These are phyloP conservation scores for Clarias macrocephalus DNA, from an alignment of 2,113 vertebrate genomes.

Conservation along the genomic window DNA sequence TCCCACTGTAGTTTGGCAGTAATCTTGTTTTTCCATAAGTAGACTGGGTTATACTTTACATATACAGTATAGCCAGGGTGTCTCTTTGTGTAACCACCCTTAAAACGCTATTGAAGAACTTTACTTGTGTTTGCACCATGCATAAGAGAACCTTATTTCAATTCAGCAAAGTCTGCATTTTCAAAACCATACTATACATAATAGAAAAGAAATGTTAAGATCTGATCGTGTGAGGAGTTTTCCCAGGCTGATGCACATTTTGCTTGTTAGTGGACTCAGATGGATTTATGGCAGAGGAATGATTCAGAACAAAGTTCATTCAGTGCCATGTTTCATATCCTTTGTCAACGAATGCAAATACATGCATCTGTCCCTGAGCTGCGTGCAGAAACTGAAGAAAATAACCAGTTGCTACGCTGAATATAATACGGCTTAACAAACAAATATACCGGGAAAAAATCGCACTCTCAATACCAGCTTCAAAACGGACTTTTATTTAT, in stretches of 20 bases:
- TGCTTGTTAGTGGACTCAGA: not conserved
- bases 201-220: not conserved
- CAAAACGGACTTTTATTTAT: not conserved
- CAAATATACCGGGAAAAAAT: not conserved
- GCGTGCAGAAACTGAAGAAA: not conserved
- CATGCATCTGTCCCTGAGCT: not conserved
- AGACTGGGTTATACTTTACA: not conserved
- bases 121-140: not conserved
- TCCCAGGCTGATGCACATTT: not conserved
- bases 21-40: not conserved
- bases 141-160: not conserved
- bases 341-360: not conserved
- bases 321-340: not conserved
- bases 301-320: not conserved
- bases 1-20: not conserved
- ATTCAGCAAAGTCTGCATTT: not conserved
- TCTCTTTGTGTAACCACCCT: not conserved
- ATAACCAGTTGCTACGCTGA: not conserved
- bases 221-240: not conserved
- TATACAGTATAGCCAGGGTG: not conserved
- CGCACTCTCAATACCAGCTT: not conserved
- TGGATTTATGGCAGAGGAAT: not conserved
- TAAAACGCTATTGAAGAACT: not conserved
- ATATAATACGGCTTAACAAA: slow-evolving; percentile 1
- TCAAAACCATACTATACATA: not conserved